Evolutionary conservation across 2,797 vertebrate species (phyloP).

Genomic region (Gallinago solitaria): DNA sequence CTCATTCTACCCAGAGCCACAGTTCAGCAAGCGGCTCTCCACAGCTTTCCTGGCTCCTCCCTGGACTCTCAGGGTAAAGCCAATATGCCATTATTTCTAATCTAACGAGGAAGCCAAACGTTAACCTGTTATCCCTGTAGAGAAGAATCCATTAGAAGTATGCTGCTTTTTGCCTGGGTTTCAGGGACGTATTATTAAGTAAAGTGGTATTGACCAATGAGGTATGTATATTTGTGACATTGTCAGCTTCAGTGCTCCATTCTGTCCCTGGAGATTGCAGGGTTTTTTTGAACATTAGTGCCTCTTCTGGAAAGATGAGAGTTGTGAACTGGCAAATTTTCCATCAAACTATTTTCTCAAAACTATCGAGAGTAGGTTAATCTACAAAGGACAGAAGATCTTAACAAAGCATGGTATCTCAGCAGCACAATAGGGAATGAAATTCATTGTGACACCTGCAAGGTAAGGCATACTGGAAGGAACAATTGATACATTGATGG

Average conservation of each 20-base stretch:
- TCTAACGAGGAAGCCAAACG: background rate
- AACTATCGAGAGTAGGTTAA: background rate
- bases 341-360: background rate
- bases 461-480: slow-evolving; percentile 35
- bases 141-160: background rate
- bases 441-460: slow-evolving; percentile 52
- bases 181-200: background rate
- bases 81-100: background rate
- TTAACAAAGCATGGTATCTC: slow-evolving; percentile 28
- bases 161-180: background rate
- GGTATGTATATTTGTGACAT: background rate
- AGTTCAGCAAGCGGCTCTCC: background rate
- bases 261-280: background rate
- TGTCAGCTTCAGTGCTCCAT: background rate
- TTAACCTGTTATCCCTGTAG: background rate
- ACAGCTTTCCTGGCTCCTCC: background rate
- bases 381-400: slow-evolving; percentile 16
- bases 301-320: background rate
- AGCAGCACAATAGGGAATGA: slow-evolving; percentile 33
- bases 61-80: background rate
- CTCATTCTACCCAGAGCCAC: background rate
- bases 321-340: background rate
- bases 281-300: background rate
- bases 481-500: slow-evolving; percentile 65
- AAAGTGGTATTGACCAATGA: background rate